Percentiles rank a stretch among this genome's conserved stretches.
These are phyloP conservation scores for Enteromius afrohamiltoni DNA, from an alignment of 2,797 vertebrate species.

Conservation along the genomic window DNA sequence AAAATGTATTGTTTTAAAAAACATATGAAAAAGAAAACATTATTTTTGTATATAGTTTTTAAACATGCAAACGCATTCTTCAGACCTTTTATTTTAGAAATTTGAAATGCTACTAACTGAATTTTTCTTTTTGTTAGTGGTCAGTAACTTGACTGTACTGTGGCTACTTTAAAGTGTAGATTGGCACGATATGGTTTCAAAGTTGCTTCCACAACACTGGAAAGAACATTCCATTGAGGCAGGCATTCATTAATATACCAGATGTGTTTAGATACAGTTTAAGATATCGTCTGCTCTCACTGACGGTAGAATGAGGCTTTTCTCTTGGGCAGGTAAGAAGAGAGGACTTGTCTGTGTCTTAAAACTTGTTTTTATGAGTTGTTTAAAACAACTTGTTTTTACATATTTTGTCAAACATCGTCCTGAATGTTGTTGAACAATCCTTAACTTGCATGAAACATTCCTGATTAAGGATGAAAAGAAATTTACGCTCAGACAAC, in stretches of 20 bases:
- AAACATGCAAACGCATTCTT: background rate
- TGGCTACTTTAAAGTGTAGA: slow-evolving; percentile 6
- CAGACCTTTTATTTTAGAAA: background rate
- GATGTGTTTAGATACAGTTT: slow-evolving; percentile 40
- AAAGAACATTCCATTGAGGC: slow-evolving; percentile 23
- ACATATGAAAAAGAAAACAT: background rate
- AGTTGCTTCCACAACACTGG: background rate
- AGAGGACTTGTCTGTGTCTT: background rate
- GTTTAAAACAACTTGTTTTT: too few species aligned
- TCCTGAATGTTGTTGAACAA: background rate
- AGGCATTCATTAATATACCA: slow-evolving; percentile 40
- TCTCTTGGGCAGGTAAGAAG: background rate
- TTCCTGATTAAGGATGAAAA: background rate
- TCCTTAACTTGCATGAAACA: background rate
- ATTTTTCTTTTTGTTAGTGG: background rate
- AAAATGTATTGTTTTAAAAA: background rate
- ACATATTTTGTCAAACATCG: background rate
- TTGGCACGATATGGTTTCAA: background rate
- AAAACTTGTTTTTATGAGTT: background rate
- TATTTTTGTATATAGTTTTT: background rate
- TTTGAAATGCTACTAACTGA: background rate
- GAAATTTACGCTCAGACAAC: slow-evolving; percentile 23
- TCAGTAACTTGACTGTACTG: background rate
- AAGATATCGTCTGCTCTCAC: slow-evolving; percentile 27
- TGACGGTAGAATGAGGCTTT: background rate